Evolutionary conservation across 2,113 vertebrate species (phyloP).

Genomic region (Phrynosoma platyrhinos): DNA sequence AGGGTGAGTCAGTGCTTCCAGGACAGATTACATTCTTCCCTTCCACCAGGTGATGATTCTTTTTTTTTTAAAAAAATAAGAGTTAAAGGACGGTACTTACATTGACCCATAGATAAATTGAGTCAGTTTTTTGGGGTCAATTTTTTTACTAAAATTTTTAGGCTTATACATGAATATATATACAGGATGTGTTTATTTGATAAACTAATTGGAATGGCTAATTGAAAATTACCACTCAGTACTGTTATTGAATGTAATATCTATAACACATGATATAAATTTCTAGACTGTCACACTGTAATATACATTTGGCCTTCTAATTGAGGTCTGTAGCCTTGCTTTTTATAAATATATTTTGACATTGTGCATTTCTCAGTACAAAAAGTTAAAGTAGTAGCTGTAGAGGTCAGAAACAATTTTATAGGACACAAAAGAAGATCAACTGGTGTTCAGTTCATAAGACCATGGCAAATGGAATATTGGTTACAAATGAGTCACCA

Average conservation of each 20-base stretch:
- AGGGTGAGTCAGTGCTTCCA: too few species aligned
- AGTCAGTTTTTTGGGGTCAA: too few species aligned
- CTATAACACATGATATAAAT: not conserved
- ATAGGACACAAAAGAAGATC: not conserved
- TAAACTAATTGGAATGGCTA: not conserved
- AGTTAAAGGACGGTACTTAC: too few species aligned
- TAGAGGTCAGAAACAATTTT: not conserved
- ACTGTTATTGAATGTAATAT: fast-evolving
- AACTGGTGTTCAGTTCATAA: not conserved
- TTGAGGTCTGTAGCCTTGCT: not conserved
- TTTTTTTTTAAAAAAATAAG: too few species aligned
- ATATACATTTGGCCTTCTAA: conserved; percentile 16
- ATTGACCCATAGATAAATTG: too few species aligned
- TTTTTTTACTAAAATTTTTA: not conserved
- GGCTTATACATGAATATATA: not conserved
- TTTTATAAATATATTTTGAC: not conserved
- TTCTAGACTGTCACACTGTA: not conserved
- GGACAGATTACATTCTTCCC: too few species aligned
- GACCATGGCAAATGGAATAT: not conserved
- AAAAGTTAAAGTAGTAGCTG: not conserved
- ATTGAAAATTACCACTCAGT: not conserved
- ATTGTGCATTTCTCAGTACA: not conserved
- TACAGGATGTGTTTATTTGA: conserved; percentile 9
- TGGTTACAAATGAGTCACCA: not conserved
- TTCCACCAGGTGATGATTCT: too few species aligned